These are phyloP conservation scores for Pseudolaguvia tuberculata DNA, from an alignment of 2,113 vertebrate species.

Conservation along the genomic window DNA sequence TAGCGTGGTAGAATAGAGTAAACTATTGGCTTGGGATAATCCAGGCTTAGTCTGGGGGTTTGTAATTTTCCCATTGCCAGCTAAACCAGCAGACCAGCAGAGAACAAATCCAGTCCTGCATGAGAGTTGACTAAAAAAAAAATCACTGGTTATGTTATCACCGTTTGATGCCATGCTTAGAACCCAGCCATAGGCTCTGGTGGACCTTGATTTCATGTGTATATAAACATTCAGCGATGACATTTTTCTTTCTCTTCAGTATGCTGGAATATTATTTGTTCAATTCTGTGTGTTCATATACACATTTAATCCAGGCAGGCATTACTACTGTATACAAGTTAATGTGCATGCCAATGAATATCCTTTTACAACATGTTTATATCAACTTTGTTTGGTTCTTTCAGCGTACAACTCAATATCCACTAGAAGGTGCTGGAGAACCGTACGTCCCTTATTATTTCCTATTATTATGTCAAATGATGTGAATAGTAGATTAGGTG, in stretches of 20 bases:
- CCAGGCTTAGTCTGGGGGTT: too few species aligned
- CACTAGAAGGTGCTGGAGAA: slow-evolving; percentile 48
- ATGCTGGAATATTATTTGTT: background rate
- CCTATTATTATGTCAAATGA: background rate
- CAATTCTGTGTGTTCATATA: slow-evolving; percentile 15
- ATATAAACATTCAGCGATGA: background rate
- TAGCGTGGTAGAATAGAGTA: too few species aligned
- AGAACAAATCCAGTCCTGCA: slow-evolving; percentile 25
- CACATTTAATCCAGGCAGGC: slow-evolving; percentile 30
- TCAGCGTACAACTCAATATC: slow-evolving; percentile 49
- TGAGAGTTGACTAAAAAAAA: slow-evolving; percentile 16
- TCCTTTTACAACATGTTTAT: slow-evolving; percentile 5
- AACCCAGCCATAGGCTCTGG: slow-evolving; percentile 1
- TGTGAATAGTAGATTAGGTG: background rate
- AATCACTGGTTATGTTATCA: background rate
- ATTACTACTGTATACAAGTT: slow-evolving; percentile 10
- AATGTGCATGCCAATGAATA: background rate
- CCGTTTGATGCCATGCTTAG: slow-evolving; percentile 16
- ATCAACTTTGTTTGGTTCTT: slow-evolving; percentile 29
- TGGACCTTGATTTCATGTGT: slow-evolving; percentile 25
- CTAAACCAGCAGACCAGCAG: too few species aligned
- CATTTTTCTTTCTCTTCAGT: background rate
- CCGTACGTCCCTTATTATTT: slow-evolving; percentile 46
- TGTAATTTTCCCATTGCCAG: too few species aligned
- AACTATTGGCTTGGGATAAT: too few species aligned